Evolutionary conservation across 2,797 vertebrate genomes (phyloP), one percentile per base, ranked within the genome.

Genomic region (Melanotaenia parkinsoni): DNA sequence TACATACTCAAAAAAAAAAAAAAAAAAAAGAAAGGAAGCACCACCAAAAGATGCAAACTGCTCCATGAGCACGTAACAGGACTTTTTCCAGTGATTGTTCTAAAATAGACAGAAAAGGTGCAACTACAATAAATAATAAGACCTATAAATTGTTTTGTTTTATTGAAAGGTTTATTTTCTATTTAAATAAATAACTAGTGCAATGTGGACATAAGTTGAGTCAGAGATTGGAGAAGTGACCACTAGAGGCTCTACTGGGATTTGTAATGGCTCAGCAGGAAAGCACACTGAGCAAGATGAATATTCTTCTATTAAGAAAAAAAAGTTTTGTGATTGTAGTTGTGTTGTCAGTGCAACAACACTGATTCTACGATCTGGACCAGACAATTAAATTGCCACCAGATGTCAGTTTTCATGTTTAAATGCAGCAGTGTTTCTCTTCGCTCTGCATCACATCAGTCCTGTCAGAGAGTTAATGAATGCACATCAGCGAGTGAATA

Each of bases 181-280:
- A n/a, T 50, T 50, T 50, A 2, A n/a, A 50, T 10, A 53, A 58
- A 58, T 4, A 18, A 58, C 20, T 18, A 7, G 3, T 16, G 37
- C 11, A 59, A 37, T 5, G 37, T 59, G 54, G 16, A 18, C 10
- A 13, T 11, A 22, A 6, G 30, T 58, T 83, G 26, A 24, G 11
- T 28, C 33, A 51, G 28, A 50, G 26, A 63, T 67, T 63, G 58
- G 50, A 47, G 60, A 69, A 77, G 65, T 81, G 77, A 79, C 85
- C 84, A 86, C 79, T 72, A 79, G 79, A 63, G 76, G 80, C 76
- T 80, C 56, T 32, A 56, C 0, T 68, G 58, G 69, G 54, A 54
- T 50, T 1, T 2, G 16, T 12, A 12, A 50, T 57, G 35, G 7
- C 22, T 24, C 28, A 58, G 24, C 50, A 57, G 10, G 11, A 47